Evolutionary conservation across 2,113 vertebrate genomes (phyloP).

Genomic region (Spilogale gracilis): DNA sequence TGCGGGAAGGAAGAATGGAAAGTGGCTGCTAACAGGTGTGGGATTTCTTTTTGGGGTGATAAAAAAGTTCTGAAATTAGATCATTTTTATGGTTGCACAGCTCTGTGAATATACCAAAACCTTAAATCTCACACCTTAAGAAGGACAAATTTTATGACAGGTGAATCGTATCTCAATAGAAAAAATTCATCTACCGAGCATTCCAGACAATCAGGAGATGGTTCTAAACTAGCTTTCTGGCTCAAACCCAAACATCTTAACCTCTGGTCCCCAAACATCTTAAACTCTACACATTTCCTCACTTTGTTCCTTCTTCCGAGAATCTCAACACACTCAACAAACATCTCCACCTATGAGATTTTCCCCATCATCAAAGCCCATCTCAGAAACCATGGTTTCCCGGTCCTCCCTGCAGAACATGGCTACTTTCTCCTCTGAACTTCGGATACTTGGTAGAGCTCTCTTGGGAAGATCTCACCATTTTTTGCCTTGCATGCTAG

Average conservation of each 20-base stretch:
- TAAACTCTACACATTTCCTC: neutral
- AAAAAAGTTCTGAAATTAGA: conserved; percentile 51
- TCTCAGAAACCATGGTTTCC: neutral
- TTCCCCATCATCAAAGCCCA: too few species aligned
- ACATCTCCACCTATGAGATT: neutral
- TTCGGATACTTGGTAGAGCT: neutral
- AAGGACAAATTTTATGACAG: neutral
- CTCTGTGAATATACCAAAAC: neutral
- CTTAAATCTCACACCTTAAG: neutral
- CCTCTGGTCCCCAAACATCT: neutral
- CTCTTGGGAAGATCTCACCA: neutral
- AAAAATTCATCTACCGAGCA: neutral
- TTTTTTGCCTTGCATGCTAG: neutral
- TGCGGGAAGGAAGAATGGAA: neutral
- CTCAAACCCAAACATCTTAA: neutral
- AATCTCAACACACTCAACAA: neutral
- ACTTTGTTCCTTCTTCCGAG: neutral
- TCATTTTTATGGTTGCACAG: neutral
- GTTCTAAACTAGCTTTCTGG: neutral
- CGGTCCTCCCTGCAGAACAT: neutral
- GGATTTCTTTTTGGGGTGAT: neutral
- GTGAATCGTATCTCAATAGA: neutral
- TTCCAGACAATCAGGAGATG: neutral
- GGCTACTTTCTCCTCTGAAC: neutral
- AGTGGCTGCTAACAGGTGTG: neutral